A percentile compares a stretch with the other conserved stretches of the same genome.
Conservation (phyloP, 2,113 vertebrate genomes). For the Danionella cerebrum region DNA sequence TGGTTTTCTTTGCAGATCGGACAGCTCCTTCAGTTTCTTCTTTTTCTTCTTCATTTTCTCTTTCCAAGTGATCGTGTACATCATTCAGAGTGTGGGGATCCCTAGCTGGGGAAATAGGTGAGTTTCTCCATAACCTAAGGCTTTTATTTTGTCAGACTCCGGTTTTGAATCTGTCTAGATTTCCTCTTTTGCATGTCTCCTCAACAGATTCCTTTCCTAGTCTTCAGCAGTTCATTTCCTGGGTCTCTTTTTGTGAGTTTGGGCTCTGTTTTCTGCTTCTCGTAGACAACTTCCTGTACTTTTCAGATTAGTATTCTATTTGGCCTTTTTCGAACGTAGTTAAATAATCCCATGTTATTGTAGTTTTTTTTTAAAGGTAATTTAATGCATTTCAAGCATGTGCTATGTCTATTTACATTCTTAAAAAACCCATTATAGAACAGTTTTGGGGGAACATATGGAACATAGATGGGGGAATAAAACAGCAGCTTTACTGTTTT, state of each 20-base stretch:
- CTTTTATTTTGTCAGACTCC: background rate
- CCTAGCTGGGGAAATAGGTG: slow-evolving; percentile 90
- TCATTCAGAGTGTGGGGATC: slow-evolving; percentile 89
- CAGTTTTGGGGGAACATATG: too few relatives aligned
- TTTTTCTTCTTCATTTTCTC: slow-evolving; percentile 97
- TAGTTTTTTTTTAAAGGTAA: too few relatives aligned
- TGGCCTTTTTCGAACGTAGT: too few relatives aligned
- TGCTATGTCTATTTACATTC: too few relatives aligned
- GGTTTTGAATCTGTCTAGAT: background rate
- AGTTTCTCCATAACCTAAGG: slow-evolving; percentile 41
- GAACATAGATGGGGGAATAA: too few relatives aligned
- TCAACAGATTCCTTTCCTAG: slow-evolving; percentile 51
- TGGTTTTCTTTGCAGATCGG: slow-evolving; percentile 71
- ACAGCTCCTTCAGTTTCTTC: slow-evolving; percentile 99
- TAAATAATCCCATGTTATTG: too few relatives aligned
- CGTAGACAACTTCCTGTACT: background rate
- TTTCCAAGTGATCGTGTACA: slow-evolving; percentile 87
- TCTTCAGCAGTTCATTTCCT: slow-evolving; percentile 38
- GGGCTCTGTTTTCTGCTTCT: slow-evolving; percentile 22
- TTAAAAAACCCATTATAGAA: too few relatives aligned
- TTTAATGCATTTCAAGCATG: too few relatives aligned
- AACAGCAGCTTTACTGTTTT: too few relatives aligned
- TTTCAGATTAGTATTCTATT: too few relatives aligned
- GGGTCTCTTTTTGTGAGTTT: slow-evolving; percentile 51
- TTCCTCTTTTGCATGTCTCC: slow-evolving; percentile 47